These are phyloP conservation scores for Acromyrmex charruanus DNA, from an alignment of 1,140 invertebrate genomes.

Conservation along the genomic window DNA sequence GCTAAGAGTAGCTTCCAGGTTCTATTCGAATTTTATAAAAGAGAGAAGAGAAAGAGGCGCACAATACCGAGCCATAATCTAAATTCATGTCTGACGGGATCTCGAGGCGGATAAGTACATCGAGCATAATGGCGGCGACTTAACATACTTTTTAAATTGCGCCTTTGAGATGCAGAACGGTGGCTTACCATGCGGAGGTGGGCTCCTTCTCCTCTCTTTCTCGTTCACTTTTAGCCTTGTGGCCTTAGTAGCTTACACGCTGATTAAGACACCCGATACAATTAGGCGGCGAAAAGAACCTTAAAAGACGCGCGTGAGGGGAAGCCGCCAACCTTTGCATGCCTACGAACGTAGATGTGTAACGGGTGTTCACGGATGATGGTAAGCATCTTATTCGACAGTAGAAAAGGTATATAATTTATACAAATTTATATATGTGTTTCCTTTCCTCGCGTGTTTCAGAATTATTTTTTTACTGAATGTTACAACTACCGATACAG, in stretches of 20 bases:
- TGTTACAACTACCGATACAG: no score
- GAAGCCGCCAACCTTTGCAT: constrained; percentile 62
- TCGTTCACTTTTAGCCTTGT: constrained; percentile 73
- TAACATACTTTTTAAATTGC: constrained; percentile 85
- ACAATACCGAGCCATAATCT: constrained; percentile 77
- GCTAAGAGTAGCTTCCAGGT: not conserved
- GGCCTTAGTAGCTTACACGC: constrained; percentile 85
- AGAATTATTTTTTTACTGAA: not conserved
- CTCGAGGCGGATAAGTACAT: constrained; percentile 76
- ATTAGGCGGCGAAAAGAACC: constrained; percentile 84
- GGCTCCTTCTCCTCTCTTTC: constrained; percentile 1
- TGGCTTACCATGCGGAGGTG: constrained; percentile 30
- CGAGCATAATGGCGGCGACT: constrained; percentile 80
- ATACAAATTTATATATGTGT: not conserved
- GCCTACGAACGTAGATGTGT: not conserved
- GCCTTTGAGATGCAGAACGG: constrained; percentile 85
- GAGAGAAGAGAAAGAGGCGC: constrained; percentile 47
- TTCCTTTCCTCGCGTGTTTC: not conserved
- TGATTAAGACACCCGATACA: constrained; percentile 86
- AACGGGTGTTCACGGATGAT: constrained; percentile 44
- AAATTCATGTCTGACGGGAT: constrained; percentile 79
- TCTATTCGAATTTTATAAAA: constrained; percentile 30
- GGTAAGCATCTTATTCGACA: not conserved
- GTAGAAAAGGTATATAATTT: not conserved
- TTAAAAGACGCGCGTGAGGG: constrained; percentile 80